Conservation (phyloP, 2,888 invertebrate genomes). For the Apotomis turbidana region DNA sequence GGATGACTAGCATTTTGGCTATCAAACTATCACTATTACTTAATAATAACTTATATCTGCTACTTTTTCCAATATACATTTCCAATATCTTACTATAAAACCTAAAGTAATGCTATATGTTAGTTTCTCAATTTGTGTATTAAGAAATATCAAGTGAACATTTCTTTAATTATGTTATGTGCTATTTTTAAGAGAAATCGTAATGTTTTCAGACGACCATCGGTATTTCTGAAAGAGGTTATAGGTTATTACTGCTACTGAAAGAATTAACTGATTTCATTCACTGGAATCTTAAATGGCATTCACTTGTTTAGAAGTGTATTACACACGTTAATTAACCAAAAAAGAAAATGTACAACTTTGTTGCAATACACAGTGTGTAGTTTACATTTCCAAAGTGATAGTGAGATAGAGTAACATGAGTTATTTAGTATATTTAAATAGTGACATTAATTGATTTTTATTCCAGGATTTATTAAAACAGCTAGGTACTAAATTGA, state of each 20-base stretch:
- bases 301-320: too few species aligned
- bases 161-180: background rate
- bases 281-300: background rate
- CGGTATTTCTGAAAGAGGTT: background rate
- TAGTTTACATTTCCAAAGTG: too few species aligned
- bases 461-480: too few species aligned
- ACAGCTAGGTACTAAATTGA: too few species aligned
- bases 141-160: slow-evolving; percentile 8
- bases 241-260: background rate
- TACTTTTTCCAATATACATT: background rate
- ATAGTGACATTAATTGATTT: too few species aligned
- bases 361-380: too few species aligned
- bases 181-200: background rate
- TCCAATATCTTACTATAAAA: background rate
- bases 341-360: too few species aligned
- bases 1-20: slow-evolving; percentile 9
- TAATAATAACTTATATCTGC: background rate
- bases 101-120: too few species aligned
- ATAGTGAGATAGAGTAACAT: too few species aligned
- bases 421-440: too few species aligned
- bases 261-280: background rate
- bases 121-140: background rate
- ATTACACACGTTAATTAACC: too few species aligned
- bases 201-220: background rate
- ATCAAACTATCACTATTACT: background rate